Evolutionary conservation across 1,140 invertebrate genomes (phyloP), one percentile per base, ranked within the genome.

Genomic region (Kradibia gibbosae): DNA sequence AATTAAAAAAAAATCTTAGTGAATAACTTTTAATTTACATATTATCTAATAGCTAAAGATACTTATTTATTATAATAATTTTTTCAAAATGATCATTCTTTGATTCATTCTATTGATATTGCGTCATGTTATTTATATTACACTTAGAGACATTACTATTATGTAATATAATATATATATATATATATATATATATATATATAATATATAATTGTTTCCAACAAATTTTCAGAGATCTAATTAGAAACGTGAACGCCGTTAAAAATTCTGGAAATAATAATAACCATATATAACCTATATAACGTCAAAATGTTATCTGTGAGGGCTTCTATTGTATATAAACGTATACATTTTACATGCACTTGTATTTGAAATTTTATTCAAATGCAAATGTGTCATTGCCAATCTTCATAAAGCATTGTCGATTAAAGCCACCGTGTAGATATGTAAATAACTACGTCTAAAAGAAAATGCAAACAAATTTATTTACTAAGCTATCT

Each of bases 311-410:
- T 53, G 28, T 31, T 73, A 73, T 50, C 28, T 53, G 4, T 48
- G 53, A 73, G 45, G 71, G 50, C 53, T 53, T 31, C 25, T 17
- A 22, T 73, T 50, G 20, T 31, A n/a, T 48, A 22, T 3, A 22
- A 25, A 42, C 5, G 8, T 4, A 55, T 20, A 28, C 8, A 5
- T 39, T 7, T 39, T 39, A 67, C 4, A 39, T 65, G 36, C 3
- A 65, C 13, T 13, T 48, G 17, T 57, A 74, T 60, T 75, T 57
- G 53, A 34, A 60, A 50, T 34, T 28, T 75, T 48, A 75, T 75
- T 57, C 53, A 75, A n/a, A 57, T 42, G 42, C 31, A 75, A 75
- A 75, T 75, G n/a, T 75, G 73, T 75, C 73, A 75, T 75, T 75
- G 73, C 73, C 53, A 42, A 60, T 57, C 73, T 75, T 28, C 34